Percentiles rank a stretch among this genome's conserved stretches.
Evolutionary conservation across 2,888 invertebrate species (phyloP).

Genomic region (Lepidonotus clava): DNA sequence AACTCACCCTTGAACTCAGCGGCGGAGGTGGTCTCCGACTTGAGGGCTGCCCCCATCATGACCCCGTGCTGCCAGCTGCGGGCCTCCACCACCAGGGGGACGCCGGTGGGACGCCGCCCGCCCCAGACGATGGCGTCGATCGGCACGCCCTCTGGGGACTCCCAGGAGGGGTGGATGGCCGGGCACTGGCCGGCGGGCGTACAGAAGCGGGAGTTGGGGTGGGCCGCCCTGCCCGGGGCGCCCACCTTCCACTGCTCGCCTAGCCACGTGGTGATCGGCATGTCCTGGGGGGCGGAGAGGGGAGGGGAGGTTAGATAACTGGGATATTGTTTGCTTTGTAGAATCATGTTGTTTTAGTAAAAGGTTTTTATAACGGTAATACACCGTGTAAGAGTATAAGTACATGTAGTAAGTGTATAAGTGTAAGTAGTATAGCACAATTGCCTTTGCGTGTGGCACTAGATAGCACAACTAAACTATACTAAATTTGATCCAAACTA

Average conservation of each 20-base stretch:
- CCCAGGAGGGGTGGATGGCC: constrained; percentile 69
- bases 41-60: constrained; percentile 71
- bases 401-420: no score
- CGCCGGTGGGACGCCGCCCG: constrained; percentile 68
- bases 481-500: no score
- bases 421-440: no score
- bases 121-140: constrained; percentile 72
- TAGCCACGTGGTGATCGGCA: constrained; percentile 63
- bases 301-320: no score
- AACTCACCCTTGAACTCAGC: constrained; percentile 69
- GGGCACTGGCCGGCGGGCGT: constrained; percentile 70
- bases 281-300: constrained; percentile 46
- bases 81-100: constrained; percentile 76
- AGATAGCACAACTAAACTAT: no score
- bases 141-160: constrained; percentile 70
- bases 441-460: no score
- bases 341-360: no score
- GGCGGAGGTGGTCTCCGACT: constrained; percentile 74
- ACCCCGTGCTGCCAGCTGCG: constrained; percentile 77
- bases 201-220: constrained; percentile 70
- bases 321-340: no score
- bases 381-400: no score
- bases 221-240: constrained; percentile 66
- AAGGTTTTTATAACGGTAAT: no score
- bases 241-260: constrained; percentile 65